Conservation (phyloP, 2,113 vertebrate genomes). For the Aepyceros melampus region DNA sequence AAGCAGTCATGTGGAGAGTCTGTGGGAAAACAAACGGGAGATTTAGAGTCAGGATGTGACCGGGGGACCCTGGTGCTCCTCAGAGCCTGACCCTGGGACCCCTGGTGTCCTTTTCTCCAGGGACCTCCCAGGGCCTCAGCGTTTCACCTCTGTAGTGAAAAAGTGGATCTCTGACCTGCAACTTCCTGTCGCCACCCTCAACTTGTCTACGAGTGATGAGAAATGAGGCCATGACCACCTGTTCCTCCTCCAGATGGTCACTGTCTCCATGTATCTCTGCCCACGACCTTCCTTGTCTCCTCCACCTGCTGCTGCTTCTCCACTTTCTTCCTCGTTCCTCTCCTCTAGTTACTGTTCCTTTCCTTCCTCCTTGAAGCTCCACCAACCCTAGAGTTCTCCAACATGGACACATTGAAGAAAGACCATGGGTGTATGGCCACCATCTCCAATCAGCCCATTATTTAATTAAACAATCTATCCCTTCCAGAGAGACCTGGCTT, state of each 20-base stretch:
- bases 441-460: background rate
- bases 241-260: background rate
- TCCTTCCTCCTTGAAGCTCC: background rate
- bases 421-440: background rate
- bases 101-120: background rate
- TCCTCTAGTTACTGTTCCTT: background rate
- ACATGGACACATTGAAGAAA: background rate
- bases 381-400: background rate
- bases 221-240: accelerated
- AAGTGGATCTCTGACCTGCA: background rate
- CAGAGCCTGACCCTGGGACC: accelerated
- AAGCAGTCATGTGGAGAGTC: background rate
- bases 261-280: background rate
- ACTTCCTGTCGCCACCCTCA: too few species aligned
- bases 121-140: background rate
- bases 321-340: background rate
- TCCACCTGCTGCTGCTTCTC: accelerated
- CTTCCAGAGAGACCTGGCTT: background rate
- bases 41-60: background rate
- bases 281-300: background rate
- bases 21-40: background rate
- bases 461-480: too few species aligned
- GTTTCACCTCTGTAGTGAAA: too few species aligned
- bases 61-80: accelerated
- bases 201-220: accelerated